Conservation (phyloP, 92 coral and sea anemone species). For the Actinernus sp. region DNA sequence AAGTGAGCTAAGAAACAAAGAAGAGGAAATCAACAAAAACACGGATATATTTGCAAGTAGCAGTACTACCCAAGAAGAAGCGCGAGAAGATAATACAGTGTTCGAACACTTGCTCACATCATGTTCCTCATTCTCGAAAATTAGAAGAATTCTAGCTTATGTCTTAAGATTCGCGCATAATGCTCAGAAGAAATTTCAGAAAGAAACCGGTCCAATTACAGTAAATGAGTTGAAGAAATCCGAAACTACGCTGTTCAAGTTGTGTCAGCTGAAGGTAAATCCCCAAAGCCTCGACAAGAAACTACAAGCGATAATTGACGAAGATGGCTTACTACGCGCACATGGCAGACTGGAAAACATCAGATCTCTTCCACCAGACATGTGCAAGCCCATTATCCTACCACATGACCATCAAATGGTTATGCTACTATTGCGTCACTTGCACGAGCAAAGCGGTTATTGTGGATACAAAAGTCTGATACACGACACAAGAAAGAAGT, state of each 20-base stretch:
- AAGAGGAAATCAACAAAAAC: constrained; percentile 10
- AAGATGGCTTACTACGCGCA: constrained; percentile 45
- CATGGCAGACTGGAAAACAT: constrained; percentile 66
- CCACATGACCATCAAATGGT: constrained; percentile 61
- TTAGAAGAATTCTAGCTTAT: constrained; percentile 53
- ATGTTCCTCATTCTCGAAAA: constrained; percentile 53
- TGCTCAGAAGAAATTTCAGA: constrained; percentile 18
- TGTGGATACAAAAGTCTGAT: constrained; percentile 62
- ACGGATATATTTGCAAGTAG: neutral
- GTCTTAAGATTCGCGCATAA: constrained; percentile 39
- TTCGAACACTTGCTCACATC: constrained; percentile 40
- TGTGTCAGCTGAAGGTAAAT: constrained; percentile 57
- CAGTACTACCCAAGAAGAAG: constrained; percentile 4
- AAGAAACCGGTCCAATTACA: constrained; percentile 22
- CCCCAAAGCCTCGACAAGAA: constrained; percentile 28
- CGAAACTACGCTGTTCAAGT: constrained; percentile 47
- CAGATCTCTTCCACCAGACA: constrained; percentile 44
- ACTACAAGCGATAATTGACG: constrained; percentile 25
- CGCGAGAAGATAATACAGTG: constrained; percentile 45
- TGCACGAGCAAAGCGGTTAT: constrained; percentile 47
- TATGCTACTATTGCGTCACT: constrained; percentile 22
- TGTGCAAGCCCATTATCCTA: constrained; percentile 49
- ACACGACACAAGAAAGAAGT: constrained; percentile 54
- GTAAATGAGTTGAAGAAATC: constrained; percentile 36
- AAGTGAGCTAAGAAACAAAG: constrained; percentile 5